phyloP scores from a whole-genome alignment of 2,113 vertebrate genomes.

The Dermatemys mawii region DNA sequence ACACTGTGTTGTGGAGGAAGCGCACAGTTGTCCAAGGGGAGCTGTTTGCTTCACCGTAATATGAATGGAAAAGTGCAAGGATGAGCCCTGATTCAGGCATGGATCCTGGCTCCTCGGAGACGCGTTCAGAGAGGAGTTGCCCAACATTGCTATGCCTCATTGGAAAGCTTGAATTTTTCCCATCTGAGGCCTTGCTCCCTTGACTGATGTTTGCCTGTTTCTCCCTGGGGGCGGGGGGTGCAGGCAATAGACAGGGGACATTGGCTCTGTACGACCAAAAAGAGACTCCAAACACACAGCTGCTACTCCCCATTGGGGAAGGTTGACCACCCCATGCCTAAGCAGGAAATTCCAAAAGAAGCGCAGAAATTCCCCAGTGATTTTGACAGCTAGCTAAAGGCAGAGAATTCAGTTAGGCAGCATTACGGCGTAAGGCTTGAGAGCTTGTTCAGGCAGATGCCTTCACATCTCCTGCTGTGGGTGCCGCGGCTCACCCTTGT shows the following conservation, averaged over 20 bases:
- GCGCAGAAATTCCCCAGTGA: background rate
- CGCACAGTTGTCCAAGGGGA: background rate
- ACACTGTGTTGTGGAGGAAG: background rate
- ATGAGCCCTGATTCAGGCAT: background rate
- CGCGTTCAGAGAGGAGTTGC: conserved; percentile 3
- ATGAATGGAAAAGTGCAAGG: conserved; percentile 28
- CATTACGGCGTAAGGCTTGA: background rate
- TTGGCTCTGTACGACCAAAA: background rate
- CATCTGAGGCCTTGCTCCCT: background rate
- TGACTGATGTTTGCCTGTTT: background rate
- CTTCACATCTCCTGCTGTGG: background rate
- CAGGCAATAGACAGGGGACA: background rate
- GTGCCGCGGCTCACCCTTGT: background rate
- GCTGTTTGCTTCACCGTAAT: background rate
- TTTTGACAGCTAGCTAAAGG: background rate
- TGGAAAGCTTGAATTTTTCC: background rate
- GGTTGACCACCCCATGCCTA: fast-evolving
- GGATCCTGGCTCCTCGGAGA: background rate
- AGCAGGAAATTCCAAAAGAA: background rate
- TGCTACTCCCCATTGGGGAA: background rate
- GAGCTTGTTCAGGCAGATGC: background rate
- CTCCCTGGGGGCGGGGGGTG: background rate
- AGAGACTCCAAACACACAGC: background rate
- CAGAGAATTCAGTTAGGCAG: background rate
- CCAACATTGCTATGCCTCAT: conserved; percentile 8